A percentile compares a stretch with the other conserved stretches of the same genome.
Evolutionary conservation across 2,797 vertebrate species (phyloP).

Genomic region (Peromyscus aztecus): DNA sequence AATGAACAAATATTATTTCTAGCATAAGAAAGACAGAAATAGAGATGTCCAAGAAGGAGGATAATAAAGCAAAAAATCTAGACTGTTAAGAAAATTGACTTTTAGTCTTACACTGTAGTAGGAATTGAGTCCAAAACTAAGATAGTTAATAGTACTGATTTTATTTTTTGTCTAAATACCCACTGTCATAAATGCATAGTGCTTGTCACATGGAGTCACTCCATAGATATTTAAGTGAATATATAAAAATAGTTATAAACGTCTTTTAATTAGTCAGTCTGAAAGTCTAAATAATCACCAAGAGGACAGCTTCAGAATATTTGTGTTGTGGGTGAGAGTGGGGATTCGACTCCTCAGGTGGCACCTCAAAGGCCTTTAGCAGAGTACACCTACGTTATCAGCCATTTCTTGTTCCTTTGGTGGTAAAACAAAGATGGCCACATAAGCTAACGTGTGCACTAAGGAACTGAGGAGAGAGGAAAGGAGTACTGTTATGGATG

Average conservation of each 20-base stretch:
- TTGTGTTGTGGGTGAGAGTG: neutral
- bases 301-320: neutral
- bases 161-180: neutral
- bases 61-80: neutral
- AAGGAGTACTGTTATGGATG: slow-evolving; percentile 68
- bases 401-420: slow-evolving; percentile 56
- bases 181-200: neutral
- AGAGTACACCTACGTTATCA: slow-evolving; percentile 19
- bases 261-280: neutral
- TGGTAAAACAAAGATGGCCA: slow-evolving; percentile 43
- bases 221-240: slow-evolving; percentile 1
- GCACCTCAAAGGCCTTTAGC: neutral
- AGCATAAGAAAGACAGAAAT: neutral
- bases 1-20: slow-evolving; percentile 28
- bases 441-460: slow-evolving; percentile 68
- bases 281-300: neutral
- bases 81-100: neutral
- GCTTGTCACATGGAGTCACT: neutral
- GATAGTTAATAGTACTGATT: neutral
- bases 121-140: neutral
- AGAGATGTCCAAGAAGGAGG: neutral
- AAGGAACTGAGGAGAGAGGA: slow-evolving; percentile 50
- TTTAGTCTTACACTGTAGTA: neutral
- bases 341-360: neutral
- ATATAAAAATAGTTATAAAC: neutral